Conservation (phyloP, 2,797 vertebrate genomes). For the Sylvia borin region DNA sequence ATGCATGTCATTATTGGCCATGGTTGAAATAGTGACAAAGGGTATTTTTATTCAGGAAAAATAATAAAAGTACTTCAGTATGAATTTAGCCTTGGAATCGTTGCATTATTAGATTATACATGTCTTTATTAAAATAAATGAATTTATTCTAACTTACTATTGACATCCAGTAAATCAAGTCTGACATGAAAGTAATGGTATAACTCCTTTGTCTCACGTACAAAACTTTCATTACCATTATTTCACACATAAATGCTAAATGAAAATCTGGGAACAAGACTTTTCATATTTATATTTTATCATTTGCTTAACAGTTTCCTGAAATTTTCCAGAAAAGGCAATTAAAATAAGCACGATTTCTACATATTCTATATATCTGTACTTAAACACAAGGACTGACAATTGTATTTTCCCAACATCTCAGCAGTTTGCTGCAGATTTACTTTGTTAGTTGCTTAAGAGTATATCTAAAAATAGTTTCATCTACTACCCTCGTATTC, state of each 20-base stretch:
- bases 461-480: neutral
- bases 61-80: neutral
- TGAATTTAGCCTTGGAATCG: neutral
- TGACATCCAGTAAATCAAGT: neutral
- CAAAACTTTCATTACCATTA: neutral
- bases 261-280: neutral
- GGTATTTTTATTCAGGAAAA: neutral
- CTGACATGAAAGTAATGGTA: neutral
- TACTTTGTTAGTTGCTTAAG: neutral
- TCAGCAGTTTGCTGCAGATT: neutral
- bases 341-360: neutral
- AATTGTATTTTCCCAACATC: neutral
- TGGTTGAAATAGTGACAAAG: neutral
- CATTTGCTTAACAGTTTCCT: neutral
- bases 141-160: neutral
- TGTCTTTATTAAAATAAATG: neutral
- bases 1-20: neutral
- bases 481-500: neutral
- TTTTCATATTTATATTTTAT: neutral
- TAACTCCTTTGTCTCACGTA: rapidly evolving
- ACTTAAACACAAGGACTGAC: neutral
- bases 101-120: neutral
- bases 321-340: neutral
- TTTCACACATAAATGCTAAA: neutral
- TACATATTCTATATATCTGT: neutral